phyloP scores from a whole-genome alignment of 1,140 invertebrate species.

The Calliphora vicina region DNA sequence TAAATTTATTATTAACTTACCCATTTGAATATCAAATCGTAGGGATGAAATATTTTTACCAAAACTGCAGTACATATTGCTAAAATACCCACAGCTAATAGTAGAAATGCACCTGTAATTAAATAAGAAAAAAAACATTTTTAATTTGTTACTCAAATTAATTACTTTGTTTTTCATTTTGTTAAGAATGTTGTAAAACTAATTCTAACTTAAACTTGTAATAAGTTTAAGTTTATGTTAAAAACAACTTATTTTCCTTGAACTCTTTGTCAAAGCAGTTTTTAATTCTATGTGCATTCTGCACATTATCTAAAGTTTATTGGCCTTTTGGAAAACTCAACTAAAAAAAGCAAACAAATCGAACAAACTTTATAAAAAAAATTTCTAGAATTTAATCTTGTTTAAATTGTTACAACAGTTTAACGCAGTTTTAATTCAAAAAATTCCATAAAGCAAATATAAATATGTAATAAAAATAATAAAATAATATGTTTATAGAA shows the following conservation, averaged over 20 bases:
- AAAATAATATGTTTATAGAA: too few species aligned
- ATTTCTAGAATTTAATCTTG: not conserved
- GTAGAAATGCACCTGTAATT: conserved; percentile 73
- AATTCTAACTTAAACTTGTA: not conserved
- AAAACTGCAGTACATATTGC: conserved; percentile 69
- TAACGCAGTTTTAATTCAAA: too few species aligned
- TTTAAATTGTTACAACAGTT: too few species aligned
- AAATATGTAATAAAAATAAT: too few species aligned
- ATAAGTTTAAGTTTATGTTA: not conserved
- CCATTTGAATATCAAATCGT: conserved; percentile 76
- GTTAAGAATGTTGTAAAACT: not conserved
- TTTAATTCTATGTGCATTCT: not conserved
- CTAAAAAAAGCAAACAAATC: not conserved
- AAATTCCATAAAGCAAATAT: too few species aligned
- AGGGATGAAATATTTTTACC: conserved; percentile 72
- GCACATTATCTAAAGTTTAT: not conserved
- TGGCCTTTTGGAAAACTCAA: not conserved
- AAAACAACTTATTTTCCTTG: not conserved
- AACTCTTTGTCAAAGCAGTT: not conserved
- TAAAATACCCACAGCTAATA: conserved; percentile 72
- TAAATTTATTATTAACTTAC: conserved; percentile 49
- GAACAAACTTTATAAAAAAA: not conserved
- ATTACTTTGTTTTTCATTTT: not conserved
- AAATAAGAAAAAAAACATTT: conserved; percentile 42
- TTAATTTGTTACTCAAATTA: not conserved